These are phyloP conservation scores for Sinotaia quadrata DNA, from an alignment of 2,888 invertebrate species.

Conservation along the genomic window DNA sequence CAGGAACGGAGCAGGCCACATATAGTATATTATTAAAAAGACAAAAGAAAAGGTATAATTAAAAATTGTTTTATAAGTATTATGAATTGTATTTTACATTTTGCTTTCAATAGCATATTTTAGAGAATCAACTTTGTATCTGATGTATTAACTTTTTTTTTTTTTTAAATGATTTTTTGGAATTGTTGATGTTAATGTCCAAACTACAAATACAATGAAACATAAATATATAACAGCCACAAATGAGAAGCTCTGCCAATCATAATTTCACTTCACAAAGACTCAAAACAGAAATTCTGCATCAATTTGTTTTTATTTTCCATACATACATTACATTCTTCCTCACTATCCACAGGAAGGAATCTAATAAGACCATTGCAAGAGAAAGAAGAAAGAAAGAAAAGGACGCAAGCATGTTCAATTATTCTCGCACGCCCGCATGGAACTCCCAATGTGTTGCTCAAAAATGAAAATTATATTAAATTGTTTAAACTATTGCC, in stretches of 20 bases:
- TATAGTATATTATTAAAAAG: no score
- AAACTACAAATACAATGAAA: background rate
- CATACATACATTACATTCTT: conserved; percentile 35
- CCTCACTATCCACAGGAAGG: conserved; percentile 32
- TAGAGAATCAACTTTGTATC: no score
- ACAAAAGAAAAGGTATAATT: no score
- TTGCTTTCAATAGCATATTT: no score
- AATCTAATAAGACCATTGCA: conserved; percentile 29
- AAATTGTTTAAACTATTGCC: background rate
- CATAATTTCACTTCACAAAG: background rate
- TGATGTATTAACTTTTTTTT: no score
- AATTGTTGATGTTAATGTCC: background rate
- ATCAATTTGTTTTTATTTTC: conserved; percentile 25
- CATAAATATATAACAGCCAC: background rate
- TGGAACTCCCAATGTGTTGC: background rate
- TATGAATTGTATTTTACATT: no score
- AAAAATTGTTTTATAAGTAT: no score
- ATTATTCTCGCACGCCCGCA: conserved; percentile 19
- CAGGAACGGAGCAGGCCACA: no score
- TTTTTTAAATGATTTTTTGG: no score
- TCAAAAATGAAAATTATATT: background rate
- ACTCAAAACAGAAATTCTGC: no score
- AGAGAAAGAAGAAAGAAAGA: background rate
- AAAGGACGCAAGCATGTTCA: conserved; percentile 27
- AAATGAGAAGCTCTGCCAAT: background rate